Evolutionary conservation across 2,888 invertebrate genomes (phyloP).

Genomic region (Gymnosoma rotundatum): DNA sequence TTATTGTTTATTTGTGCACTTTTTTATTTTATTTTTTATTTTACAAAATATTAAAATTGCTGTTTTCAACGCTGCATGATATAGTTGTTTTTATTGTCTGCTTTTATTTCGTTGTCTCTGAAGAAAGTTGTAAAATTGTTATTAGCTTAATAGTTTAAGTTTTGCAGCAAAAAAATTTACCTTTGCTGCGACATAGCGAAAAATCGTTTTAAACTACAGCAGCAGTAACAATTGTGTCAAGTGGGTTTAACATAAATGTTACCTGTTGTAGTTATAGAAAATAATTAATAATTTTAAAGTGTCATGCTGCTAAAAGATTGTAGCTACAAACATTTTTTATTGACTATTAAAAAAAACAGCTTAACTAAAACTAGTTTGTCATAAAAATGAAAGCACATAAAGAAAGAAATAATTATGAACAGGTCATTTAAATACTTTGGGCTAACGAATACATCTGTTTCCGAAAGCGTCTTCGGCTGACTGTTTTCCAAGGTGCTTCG

Average conservation of each 20-base stretch:
- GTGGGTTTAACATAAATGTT: conserved; percentile 53
- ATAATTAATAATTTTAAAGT: background rate
- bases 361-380: background rate
- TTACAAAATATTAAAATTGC: background rate
- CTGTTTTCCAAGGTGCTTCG: too few relatives aligned
- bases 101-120: background rate
- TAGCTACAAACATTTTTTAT: background rate
- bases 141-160: background rate
- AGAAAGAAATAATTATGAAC: background rate
- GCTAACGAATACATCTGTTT: too few relatives aligned
- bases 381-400: background rate
- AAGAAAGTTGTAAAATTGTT: conserved; percentile 50
- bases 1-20: conserved; percentile 3
- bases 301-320: conserved; percentile 13
- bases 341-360: background rate
- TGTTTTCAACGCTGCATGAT: conserved; percentile 2
- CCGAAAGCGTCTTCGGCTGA: too few relatives aligned
- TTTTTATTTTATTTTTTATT: conserved; percentile 7
- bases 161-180: conserved; percentile 30
- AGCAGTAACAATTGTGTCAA: conserved; percentile 13
- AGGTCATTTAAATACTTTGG: background rate
- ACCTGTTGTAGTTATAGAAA: conserved; percentile 18
- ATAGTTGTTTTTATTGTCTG: background rate
- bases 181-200: background rate
- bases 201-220: background rate